Evolutionary conservation across 1,140 invertebrate species (phyloP).

Genomic region (Trissolcus basalis): DNA sequence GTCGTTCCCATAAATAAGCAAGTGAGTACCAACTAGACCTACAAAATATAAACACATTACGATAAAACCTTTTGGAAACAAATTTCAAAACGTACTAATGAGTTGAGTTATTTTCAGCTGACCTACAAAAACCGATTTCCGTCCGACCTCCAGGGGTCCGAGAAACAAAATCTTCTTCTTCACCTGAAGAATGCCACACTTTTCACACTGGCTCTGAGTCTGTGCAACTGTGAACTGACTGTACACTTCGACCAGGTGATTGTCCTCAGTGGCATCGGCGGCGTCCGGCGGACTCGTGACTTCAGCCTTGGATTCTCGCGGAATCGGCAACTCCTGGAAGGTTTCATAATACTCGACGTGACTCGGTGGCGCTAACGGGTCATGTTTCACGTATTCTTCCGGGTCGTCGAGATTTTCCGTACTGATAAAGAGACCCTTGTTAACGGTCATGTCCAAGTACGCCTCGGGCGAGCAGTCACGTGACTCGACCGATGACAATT

Average conservation of each 20-base stretch:
- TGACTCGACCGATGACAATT: conserved; percentile 27
- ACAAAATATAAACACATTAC: not conserved
- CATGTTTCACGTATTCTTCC: conserved; percentile 45
- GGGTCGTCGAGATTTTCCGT: conserved; percentile 22
- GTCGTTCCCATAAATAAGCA: conserved; percentile 67
- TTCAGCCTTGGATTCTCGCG: conserved; percentile 34
- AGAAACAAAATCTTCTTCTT: conserved; percentile 63
- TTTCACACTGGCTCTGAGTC: conserved; percentile 55
- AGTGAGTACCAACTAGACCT: conserved; percentile 65
- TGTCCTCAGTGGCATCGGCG: not conserved
- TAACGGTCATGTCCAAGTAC: conserved; percentile 70
- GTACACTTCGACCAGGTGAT: conserved; percentile 55
- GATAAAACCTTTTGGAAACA: not conserved
- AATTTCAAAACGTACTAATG: not conserved
- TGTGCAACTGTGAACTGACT: conserved; percentile 59
- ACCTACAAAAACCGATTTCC: conserved; percentile 65
- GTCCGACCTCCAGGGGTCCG: conserved; percentile 38
- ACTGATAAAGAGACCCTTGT: conserved; percentile 46
- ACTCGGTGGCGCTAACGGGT: conserved; percentile 12
- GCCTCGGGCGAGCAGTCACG: conserved; percentile 62
- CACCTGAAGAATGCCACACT: conserved; percentile 62
- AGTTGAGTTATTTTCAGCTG: conserved; percentile 16
- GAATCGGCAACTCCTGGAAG: conserved; percentile 54
- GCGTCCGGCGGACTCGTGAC: too few species aligned
- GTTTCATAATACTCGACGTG: conserved; percentile 67